Evolutionary conservation across 1,140 invertebrate species (phyloP).

Genomic region (Drosophila jambulina): DNA sequence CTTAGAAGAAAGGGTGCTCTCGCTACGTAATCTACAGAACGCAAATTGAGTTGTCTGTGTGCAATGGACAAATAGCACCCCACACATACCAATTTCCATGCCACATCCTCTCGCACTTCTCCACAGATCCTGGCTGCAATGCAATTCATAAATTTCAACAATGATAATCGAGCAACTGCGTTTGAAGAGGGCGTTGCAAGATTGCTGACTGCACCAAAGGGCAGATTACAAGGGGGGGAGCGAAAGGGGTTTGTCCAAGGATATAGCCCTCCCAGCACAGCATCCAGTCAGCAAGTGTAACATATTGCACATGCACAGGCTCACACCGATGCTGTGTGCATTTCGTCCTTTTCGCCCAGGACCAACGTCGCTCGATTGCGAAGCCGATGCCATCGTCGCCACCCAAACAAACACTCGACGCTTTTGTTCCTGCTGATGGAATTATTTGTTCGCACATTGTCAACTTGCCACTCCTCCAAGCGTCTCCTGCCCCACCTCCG

Average conservation of each 20-base stretch:
- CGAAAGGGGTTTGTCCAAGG: not conserved
- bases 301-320: conserved; percentile 55
- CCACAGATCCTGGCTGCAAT: conserved; percentile 20
- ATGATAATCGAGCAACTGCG: conserved; percentile 69
- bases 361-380: conserved; percentile 41
- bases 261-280: conserved; percentile 8
- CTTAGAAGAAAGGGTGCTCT: not conserved
- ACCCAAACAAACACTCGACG: conserved; percentile 83
- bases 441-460: conserved; percentile 85
- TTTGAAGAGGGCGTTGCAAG: conserved; percentile 57
- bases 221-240: conserved; percentile 9
- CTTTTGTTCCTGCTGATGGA: conserved; percentile 84
- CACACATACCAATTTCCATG: conserved; percentile 5
- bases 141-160: conserved; percentile 78
- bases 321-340: conserved; percentile 51
- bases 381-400: conserved; percentile 56
- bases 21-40: conserved; percentile 35
- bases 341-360: conserved; percentile 56
- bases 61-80: conserved; percentile 40
- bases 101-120: not conserved
- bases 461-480: conserved; percentile 74
- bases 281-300: conserved; percentile 54
- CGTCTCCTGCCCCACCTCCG: not conserved
- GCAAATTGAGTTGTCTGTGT: conserved; percentile 59
- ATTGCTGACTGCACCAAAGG: conserved; percentile 48